Evolutionary conservation across 2,113 vertebrate species (phyloP).

Genomic region (Podocnemis expansa): DNA sequence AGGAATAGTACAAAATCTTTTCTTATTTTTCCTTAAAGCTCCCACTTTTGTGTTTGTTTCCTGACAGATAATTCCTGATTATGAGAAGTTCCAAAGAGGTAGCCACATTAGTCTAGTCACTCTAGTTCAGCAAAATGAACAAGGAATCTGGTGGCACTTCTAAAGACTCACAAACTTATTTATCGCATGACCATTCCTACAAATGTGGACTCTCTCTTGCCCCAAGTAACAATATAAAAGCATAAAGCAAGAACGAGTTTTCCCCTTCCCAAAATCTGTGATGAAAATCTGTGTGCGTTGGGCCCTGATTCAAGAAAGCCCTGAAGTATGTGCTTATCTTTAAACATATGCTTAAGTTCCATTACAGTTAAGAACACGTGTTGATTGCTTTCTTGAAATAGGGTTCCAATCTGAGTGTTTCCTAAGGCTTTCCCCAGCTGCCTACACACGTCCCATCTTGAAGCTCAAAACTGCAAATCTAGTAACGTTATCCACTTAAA

Average conservation of each 20-base stretch:
- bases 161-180: no score
- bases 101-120: no score
- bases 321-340: slow-evolving; percentile 8
- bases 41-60: background rate
- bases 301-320: background rate
- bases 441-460: background rate
- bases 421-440: background rate
- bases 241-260: background rate
- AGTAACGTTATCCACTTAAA: background rate
- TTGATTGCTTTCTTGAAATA: slow-evolving; percentile 25
- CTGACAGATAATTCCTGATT: background rate
- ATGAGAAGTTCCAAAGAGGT: no score
- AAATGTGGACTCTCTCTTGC: background rate
- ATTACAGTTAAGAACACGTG: background rate
- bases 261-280: background rate
- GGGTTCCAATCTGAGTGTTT: background rate
- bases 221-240: background rate
- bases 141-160: no score
- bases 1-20: background rate
- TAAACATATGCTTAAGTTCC: background rate
- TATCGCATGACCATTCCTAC: no score
- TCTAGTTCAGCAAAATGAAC: no score
- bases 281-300: background rate
- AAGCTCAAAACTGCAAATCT: background rate
- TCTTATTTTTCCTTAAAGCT: background rate